Percentiles rank a stretch among this genome's conserved stretches.
Evolutionary conservation across 2,888 invertebrate species (phyloP).

Genomic region (Aporophyla nigra): DNA sequence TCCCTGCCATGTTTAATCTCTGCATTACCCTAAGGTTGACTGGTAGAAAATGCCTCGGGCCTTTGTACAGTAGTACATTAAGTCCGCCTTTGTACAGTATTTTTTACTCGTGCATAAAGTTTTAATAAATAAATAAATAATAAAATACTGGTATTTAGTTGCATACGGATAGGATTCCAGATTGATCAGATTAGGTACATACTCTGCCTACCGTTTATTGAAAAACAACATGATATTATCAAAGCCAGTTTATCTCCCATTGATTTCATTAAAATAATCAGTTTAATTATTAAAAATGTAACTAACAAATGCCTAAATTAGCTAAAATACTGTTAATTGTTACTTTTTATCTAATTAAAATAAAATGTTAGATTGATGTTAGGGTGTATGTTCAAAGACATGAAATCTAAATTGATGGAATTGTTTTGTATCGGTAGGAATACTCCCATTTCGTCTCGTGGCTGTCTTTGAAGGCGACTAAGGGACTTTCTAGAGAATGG

Average conservation of each 20-base stretch:
- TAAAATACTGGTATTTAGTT: too few relatives aligned
- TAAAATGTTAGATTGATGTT: conserved; percentile 6
- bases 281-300: conserved; percentile 8
- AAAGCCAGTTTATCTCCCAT: conserved; percentile 14
- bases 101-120: too few relatives aligned
- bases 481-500: too few relatives aligned
- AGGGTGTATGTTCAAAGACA: conserved; percentile 10
- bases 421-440: neutral
- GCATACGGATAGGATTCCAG: too few relatives aligned
- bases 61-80: too few relatives aligned
- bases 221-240: conserved; percentile 1
- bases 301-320: conserved; percentile 6
- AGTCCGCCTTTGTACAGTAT: too few relatives aligned
- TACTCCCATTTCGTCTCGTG: neutral
- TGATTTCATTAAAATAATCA: conserved; percentile 53
- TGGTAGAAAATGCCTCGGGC: too few relatives aligned
- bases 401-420: neutral
- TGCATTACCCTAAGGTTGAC: too few relatives aligned
- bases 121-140: too few relatives aligned
- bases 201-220: neutral
- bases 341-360: conserved; percentile 39
- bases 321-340: conserved; percentile 28
- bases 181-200: neutral
- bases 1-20: too few relatives aligned
- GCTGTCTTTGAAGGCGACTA: neutral